Conservation (phyloP, 2,113 vertebrate genomes). For the Datnioides undecimradiatus region DNA sequence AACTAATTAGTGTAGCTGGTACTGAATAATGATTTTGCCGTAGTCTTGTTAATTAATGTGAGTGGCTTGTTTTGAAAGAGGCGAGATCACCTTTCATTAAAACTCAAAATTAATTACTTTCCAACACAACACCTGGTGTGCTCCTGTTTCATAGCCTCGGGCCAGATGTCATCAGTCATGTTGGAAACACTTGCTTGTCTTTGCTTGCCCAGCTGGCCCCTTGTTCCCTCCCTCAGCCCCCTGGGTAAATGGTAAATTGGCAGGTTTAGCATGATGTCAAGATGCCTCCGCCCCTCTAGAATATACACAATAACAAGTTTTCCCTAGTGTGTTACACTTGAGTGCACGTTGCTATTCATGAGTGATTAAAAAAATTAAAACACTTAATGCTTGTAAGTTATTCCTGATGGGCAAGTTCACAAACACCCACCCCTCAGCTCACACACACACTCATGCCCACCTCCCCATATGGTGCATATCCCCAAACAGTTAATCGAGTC, state of each 20-base stretch:
- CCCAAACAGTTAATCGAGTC: not conserved
- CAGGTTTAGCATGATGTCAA: slow-evolving; percentile 53
- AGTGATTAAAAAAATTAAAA: slow-evolving; percentile 59
- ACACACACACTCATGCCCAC: not conserved
- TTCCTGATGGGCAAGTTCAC: slow-evolving; percentile 33
- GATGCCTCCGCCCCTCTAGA: slow-evolving; percentile 2
- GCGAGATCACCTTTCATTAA: slow-evolving; percentile 29
- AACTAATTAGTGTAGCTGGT: slow-evolving; percentile 12
- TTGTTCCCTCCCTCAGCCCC: slow-evolving; percentile 37
- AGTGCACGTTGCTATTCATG: slow-evolving; percentile 36
- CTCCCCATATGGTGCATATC: not conserved
- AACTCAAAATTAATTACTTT: slow-evolving; percentile 67
- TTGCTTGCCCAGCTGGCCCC: slow-evolving; percentile 70
- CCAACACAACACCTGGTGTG: slow-evolving; percentile 70
- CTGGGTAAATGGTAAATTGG: slow-evolving; percentile 67
- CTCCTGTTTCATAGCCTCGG: slow-evolving; percentile 33
- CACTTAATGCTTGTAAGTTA: slow-evolving; percentile 23
- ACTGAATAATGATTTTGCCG: slow-evolving; percentile 18
- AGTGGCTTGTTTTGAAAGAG: slow-evolving; percentile 50
- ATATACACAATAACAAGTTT: slow-evolving; percentile 63
- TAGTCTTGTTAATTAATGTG: slow-evolving; percentile 48
- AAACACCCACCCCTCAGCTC: slow-evolving; percentile 51
- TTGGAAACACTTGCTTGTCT: slow-evolving; percentile 80
- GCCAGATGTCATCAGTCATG: slow-evolving; percentile 64
- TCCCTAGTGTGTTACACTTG: slow-evolving; percentile 46